These are phyloP conservation scores for Eucriotettix oculatus DNA, from an alignment of 2,888 invertebrate species.

Conservation along the genomic window DNA sequence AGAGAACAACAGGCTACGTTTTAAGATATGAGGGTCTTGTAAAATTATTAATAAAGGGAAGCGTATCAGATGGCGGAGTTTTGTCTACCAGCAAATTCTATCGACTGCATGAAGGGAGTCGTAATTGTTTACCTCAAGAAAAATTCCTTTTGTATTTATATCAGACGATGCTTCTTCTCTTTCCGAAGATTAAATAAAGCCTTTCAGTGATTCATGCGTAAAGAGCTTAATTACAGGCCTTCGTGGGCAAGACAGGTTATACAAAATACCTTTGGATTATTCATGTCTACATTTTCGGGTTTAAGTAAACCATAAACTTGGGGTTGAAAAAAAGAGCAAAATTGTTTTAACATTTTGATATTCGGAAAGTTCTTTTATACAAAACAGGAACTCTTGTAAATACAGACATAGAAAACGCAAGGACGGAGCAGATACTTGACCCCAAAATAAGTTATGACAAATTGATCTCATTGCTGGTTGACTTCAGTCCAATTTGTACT, in stretches of 20 bases:
- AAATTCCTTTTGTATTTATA: background rate
- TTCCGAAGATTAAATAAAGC: background rate
- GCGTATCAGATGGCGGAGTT: background rate
- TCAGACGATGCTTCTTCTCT: background rate
- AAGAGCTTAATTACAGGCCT: background rate
- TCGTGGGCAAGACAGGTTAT: background rate
- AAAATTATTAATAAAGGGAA: too few relatives aligned
- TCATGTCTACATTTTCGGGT: background rate
- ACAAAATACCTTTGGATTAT: background rate
- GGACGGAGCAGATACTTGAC: background rate
- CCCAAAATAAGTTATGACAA: too few relatives aligned
- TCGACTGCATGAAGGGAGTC: background rate
- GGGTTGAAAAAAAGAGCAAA: background rate
- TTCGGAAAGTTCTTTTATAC: background rate
- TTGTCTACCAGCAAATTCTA: background rate
- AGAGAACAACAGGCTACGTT: too few relatives aligned
- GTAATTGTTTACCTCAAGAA: background rate
- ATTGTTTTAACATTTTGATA: background rate
- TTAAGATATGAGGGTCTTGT: too few relatives aligned
- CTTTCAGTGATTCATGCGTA: background rate
- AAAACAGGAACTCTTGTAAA: background rate
- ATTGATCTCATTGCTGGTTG: too few relatives aligned
- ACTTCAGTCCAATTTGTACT: too few relatives aligned
- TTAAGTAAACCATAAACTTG: background rate
- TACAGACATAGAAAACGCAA: background rate